Base-by-base conservation (phyloP, 1,140 invertebrate genomes). In the Harlomillsia oculata region DNA sequence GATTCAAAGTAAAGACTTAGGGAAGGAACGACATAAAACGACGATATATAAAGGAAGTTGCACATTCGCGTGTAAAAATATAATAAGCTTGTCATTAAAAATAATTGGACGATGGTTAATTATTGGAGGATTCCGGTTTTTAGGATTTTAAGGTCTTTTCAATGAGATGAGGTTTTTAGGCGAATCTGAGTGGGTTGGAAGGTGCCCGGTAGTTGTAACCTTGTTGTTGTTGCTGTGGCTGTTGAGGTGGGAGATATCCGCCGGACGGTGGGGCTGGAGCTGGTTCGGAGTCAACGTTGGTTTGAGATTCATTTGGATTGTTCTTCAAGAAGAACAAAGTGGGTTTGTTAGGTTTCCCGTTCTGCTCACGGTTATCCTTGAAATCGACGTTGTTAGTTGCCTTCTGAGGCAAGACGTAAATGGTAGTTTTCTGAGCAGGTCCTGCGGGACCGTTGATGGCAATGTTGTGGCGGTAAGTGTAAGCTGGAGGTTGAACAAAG, bases 361-460 rank as follows among this genome's bases (percentile, higher is more conserved):
- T 36, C 2, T 13, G 2, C 2, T 9, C 6, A 28, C 48, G 48
- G 13, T 50, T 37, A 23, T 50, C 48, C 11, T 23, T n/a, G 48
- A 37, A 50, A 21, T 50, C 48, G 11, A 50, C 20, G 9, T 16
- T 37, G 16, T 50, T 32, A 39, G 32, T 16, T 6, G 9, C 28
- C 34, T 50, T 50, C 16, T 50, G 48, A 11, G 48, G 48, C 34
- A 50, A 50, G 21, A 50, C 48, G 32, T 50, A 50, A 25, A 50
- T 50, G 8, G 18, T 50, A 5, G 34, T 39, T 26, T 50, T 36
- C 23, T 50, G 48, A 37, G 26, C 28, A 21, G 30, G 34, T 39
- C 48, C 48, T 37, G 48, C 32, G 36, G 20, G 18, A 23, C 48
- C 48, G 6, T 23, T 50, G 48, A 50, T 50, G 34, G 28, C 34